Evolutionary conservation across 2,113 vertebrate species (phyloP).

Genomic region (Pachycephala philippinensis): DNA sequence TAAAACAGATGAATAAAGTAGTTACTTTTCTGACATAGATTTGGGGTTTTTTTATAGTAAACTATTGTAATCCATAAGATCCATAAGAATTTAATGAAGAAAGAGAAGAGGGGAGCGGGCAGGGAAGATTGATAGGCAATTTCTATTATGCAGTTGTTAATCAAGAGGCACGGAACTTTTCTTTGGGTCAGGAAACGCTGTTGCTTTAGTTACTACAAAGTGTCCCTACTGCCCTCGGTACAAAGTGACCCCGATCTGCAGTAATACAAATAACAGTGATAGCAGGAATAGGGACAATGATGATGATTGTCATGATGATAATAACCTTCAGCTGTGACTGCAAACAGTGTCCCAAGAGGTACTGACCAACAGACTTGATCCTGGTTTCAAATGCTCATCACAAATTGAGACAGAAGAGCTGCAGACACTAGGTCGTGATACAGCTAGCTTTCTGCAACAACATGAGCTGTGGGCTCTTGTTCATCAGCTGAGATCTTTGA

Average conservation of each 20-base stretch:
- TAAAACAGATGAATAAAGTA: constrained; percentile 1
- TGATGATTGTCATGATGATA: not conserved
- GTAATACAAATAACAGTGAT: not conserved
- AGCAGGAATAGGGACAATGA: not conserved
- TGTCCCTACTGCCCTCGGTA: not conserved
- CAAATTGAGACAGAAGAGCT: not conserved
- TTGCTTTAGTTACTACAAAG: not conserved
- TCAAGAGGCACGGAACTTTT: not conserved
- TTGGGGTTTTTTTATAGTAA: not conserved
- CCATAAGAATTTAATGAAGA: not conserved
- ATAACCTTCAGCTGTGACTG: not conserved
- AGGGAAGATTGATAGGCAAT: not conserved
- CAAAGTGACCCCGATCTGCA: not conserved
- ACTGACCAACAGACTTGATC: not conserved
- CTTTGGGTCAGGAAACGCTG: not conserved
- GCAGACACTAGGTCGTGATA: accelerated
- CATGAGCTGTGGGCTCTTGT: not conserved
- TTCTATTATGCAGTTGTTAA: not conserved
- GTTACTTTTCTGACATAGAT: not conserved
- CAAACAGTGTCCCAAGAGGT: not conserved
- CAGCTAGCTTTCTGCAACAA: not conserved
- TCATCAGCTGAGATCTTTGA: not conserved
- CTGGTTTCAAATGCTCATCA: not conserved
- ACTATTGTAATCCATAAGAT: not conserved
- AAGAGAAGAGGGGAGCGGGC: not conserved